Percentiles rank a stretch among this genome's conserved stretches.
phyloP scores from a whole-genome alignment of 64 coral and sea anemone species.

The Astreopora myriophthalma region DNA sequence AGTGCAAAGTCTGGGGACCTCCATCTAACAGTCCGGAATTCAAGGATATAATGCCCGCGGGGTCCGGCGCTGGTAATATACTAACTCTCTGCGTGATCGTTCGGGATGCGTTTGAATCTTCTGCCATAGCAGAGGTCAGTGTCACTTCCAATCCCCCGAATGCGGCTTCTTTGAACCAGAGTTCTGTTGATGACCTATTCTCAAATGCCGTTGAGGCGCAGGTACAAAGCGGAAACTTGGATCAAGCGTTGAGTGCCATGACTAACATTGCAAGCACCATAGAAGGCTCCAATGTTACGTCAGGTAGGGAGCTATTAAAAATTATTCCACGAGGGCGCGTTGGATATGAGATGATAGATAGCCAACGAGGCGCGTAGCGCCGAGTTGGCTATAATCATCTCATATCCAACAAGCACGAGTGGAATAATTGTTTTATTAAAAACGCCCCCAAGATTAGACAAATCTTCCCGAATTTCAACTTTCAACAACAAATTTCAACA shows the following conservation, averaged over 20 bases:
- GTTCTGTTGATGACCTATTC: neutral
- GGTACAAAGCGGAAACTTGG: neutral
- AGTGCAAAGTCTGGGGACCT: neutral
- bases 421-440: too few relatives aligned
- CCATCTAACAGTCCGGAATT: neutral
- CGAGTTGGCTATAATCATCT: too few relatives aligned
- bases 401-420: too few relatives aligned
- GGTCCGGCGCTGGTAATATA: neutral
- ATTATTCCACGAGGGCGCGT: too few relatives aligned
- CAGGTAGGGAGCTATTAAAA: neutral
- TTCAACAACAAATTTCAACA: too few relatives aligned
- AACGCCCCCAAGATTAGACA: too few relatives aligned
- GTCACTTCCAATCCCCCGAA: constrained; percentile 1
- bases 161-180: neutral
- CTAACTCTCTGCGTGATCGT: constrained; percentile 4
- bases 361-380: too few relatives aligned
- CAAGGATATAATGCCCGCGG: neutral
- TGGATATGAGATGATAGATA: too few relatives aligned
- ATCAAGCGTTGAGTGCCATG: neutral
- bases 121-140: neutral
- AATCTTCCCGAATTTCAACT: too few relatives aligned
- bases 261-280: neutral
- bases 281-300: neutral
- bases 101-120: neutral
- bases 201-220: neutral